A percentile compares a stretch with the other conserved stretches of the same genome.
Conservation (phyloP, 2,113 vertebrate genomes). For the Cairina moschata region DNA sequence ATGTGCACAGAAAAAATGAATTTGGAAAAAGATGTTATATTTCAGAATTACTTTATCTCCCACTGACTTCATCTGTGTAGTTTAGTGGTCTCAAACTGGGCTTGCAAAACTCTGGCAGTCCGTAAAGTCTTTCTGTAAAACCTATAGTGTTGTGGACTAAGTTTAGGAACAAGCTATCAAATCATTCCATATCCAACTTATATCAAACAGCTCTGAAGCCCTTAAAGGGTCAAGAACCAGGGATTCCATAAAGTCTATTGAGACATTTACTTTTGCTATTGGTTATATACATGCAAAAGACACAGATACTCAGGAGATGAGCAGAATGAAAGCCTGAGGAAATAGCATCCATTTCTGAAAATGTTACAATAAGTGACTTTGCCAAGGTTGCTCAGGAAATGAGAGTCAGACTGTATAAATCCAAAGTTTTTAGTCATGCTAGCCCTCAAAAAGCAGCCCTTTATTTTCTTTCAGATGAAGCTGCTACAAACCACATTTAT, state of each 20-base stretch:
- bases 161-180: not conserved
- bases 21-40: not conserved
- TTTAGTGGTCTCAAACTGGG: not conserved
- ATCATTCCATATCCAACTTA: not conserved
- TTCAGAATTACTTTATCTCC: not conserved
- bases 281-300: conserved; percentile 13
- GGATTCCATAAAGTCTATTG: not conserved
- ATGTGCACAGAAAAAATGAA: not conserved
- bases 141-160: not conserved
- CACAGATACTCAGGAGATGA: conserved; percentile 15
- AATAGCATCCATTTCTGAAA: conserved; percentile 52
- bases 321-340: conserved; percentile 41
- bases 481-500: conserved; percentile 12
- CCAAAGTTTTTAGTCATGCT: conserved; percentile 7
- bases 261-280: not conserved
- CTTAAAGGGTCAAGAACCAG: not conserved
- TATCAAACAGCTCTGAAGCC: not conserved
- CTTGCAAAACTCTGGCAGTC: not conserved
- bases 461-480: not conserved
- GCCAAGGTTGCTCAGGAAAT: not conserved
- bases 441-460: not conserved
- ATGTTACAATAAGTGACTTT: conserved; percentile 43
- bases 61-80: not conserved
- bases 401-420: conserved; percentile 16
- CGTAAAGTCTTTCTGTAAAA: not conserved